Evolutionary conservation across 2,797 vertebrate genomes (phyloP).

Genomic region (Hylomyscus alleni): DNA sequence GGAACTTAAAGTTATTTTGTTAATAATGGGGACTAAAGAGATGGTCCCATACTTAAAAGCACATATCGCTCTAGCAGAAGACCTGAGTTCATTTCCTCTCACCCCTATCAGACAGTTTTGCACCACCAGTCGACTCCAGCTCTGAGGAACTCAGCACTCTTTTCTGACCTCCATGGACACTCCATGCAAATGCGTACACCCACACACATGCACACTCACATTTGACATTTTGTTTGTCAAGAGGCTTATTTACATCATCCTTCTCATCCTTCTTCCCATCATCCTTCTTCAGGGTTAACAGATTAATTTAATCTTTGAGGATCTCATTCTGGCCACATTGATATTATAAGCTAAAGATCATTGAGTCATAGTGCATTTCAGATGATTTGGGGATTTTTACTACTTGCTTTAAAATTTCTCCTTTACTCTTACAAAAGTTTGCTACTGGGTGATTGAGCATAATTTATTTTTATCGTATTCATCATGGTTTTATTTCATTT

Average conservation of each 20-base stretch:
- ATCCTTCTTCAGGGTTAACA: not conserved
- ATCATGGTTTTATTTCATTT: not conserved
- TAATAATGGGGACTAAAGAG: not conserved
- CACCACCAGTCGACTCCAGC: not conserved
- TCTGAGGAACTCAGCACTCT: not conserved
- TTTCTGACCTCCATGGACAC: not conserved
- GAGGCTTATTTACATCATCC: slow-evolving; percentile 13
- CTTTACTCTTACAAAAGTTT: not conserved
- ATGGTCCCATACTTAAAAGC: not conserved
- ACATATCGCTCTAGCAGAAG: no score
- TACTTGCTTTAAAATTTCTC: slow-evolving; percentile 39
- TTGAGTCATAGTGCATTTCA: slow-evolving; percentile 22
- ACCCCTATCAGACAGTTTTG: not conserved
- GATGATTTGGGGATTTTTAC: not conserved
- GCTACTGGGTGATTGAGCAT: not conserved
- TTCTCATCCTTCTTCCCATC: not conserved
- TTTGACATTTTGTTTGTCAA: not conserved
- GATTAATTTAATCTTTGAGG: not conserved
- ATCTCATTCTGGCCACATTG: not conserved
- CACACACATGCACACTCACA: not conserved
- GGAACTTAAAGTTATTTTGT: not conserved
- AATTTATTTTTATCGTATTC: not conserved
- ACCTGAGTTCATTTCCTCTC: no score
- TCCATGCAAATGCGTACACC: not conserved
- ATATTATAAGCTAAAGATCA: not conserved